These are phyloP conservation scores for Hypotaenidia okinawae DNA, from an alignment of 2,797 vertebrate genomes.

Conservation along the genomic window DNA sequence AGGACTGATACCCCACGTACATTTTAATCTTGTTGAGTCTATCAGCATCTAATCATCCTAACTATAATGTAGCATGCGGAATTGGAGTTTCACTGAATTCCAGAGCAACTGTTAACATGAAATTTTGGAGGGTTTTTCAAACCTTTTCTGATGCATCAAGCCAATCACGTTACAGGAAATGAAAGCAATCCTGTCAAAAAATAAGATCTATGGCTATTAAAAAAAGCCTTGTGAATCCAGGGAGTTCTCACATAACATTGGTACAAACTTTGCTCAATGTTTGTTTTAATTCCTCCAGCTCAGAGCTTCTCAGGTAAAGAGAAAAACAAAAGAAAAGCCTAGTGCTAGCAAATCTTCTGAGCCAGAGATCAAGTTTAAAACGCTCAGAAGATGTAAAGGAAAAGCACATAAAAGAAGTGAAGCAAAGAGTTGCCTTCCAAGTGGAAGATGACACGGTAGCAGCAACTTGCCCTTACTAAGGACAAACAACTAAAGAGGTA, in stretches of 20 bases:
- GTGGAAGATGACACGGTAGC: neutral
- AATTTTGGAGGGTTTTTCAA: neutral
- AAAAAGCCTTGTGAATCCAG: neutral
- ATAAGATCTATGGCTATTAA: neutral
- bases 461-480: neutral
- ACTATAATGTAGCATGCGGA: neutral
- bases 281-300: neutral
- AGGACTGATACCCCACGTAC: neutral
- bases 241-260: neutral
- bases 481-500: neutral
- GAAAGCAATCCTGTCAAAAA: neutral
- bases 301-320: neutral
- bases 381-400: neutral
- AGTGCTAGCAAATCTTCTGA: neutral
- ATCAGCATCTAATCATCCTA: neutral
- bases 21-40: neutral
- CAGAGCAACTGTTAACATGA: neutral
- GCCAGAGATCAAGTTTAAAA: neutral
- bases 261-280: neutral
- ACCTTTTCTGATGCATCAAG: neutral
- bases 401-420: neutral
- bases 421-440: neutral
- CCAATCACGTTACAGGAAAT: neutral
- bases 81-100: neutral
- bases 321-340: neutral